Evolutionary conservation across 2,797 vertebrate genomes (phyloP).

Genomic region (Protonibea diacanthus): DNA sequence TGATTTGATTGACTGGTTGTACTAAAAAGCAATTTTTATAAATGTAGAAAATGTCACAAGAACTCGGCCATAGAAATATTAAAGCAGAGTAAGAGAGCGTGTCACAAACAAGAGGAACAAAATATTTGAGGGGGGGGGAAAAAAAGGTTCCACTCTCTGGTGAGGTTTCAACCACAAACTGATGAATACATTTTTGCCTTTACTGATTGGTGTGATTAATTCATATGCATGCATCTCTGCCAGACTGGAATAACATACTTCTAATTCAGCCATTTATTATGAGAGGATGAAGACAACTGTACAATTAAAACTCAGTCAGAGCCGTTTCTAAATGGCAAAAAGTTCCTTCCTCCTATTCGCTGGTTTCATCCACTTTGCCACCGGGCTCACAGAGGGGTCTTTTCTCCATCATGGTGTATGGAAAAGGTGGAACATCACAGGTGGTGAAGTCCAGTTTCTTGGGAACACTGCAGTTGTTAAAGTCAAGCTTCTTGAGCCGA

Average conservation of each 20-base stretch:
- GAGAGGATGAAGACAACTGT: constrained; percentile 65
- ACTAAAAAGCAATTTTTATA: constrained; percentile 43
- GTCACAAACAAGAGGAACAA: constrained; percentile 45
- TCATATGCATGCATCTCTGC: constrained; percentile 81
- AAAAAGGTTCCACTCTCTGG: constrained; percentile 37
- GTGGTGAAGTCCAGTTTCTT: constrained; percentile 87
- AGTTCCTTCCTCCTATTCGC: constrained; percentile 78
- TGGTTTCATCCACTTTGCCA: constrained; percentile 90
- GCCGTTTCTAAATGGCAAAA: constrained; percentile 56
- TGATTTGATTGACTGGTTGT: constrained; percentile 33
- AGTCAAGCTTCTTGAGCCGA: constrained; percentile 89
- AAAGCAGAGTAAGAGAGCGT: constrained; percentile 48
- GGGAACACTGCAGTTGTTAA: constrained; percentile 72
- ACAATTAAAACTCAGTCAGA: constrained; percentile 65
- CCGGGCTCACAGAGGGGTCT: constrained; percentile 91
- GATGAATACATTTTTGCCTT: constrained; percentile 65
- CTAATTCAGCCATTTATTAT: constrained; percentile 72
- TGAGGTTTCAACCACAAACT: constrained; percentile 63
- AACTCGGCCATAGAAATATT: constrained; percentile 50
- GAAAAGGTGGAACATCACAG: constrained; percentile 91
- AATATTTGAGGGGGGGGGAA: constrained; percentile 10
- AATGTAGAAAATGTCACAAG: constrained; percentile 65
- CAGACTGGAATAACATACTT: constrained; percentile 72
- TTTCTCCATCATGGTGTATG: constrained; percentile 93
- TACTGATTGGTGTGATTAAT: constrained; percentile 68